A percentile compares a stretch with the other conserved stretches of the same genome.
Conservation (phyloP, 2,797 vertebrate genomes). For the Trachurus trachurus region DNA sequence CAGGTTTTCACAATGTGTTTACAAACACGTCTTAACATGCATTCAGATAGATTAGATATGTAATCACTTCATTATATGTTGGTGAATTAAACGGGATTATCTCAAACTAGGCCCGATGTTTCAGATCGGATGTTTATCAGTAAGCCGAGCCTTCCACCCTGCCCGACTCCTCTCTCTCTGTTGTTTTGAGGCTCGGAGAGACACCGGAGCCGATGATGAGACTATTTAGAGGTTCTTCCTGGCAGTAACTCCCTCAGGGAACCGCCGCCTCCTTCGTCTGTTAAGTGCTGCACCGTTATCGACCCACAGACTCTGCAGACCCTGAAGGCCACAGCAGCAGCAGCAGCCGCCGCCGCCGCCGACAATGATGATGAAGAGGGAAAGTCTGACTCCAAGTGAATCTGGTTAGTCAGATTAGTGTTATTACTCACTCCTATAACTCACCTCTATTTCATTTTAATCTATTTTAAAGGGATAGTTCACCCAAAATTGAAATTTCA, state of each 20-base stretch:
- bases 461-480: too few species aligned
- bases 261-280: constrained; percentile 62
- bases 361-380: constrained; percentile 13
- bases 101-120: not conserved
- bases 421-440: constrained; percentile 23
- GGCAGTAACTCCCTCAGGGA: constrained; percentile 74
- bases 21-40: not conserved
- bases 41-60: not conserved
- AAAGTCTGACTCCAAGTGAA: constrained; percentile 58
- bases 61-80: not conserved
- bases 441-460: constrained; percentile 14
- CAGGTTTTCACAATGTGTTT: not conserved
- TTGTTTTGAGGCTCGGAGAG: constrained; percentile 52
- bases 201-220: constrained; percentile 62
- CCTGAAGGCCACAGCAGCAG: constrained; percentile 6
- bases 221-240: constrained; percentile 81
- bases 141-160: constrained; percentile 27
- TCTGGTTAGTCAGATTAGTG: constrained; percentile 36
- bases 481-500: too few species aligned
- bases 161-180: constrained; percentile 20
- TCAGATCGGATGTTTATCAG: constrained; percentile 9
- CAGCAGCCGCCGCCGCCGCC: too few species aligned
- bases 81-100: not conserved
- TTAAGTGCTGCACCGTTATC: constrained; percentile 82
- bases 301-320: constrained; percentile 73